phyloP scores from a whole-genome alignment of 2,888 invertebrate species.

The Sminthurides aquaticus region DNA sequence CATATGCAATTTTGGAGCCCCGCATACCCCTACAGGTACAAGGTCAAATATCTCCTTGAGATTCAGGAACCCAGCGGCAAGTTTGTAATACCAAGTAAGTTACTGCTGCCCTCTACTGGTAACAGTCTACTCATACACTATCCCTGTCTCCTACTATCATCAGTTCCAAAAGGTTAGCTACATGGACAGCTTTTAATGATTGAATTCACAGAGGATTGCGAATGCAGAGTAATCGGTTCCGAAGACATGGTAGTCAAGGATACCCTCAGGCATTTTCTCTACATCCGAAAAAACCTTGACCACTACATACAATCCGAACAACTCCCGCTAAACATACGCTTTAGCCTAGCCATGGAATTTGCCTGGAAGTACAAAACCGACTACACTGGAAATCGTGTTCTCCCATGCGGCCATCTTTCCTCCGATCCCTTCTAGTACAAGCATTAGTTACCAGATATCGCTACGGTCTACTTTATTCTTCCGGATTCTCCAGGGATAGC shows the following conservation, averaged over 20 bases:
- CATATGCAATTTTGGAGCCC: background rate
- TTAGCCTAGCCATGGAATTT: background rate
- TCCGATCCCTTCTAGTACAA: background rate
- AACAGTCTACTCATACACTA: no score
- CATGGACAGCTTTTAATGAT: no score
- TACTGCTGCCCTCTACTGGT: no score
- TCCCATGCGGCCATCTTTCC: background rate
- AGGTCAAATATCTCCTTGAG: background rate
- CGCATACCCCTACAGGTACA: background rate
- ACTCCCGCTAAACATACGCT: background rate
- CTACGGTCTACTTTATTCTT: no score
- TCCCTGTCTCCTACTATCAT: no score
- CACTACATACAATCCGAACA: background rate
- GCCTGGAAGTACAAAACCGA: background rate
- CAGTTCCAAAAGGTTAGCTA: no score
- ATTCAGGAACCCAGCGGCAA: background rate
- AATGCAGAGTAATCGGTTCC: background rate
- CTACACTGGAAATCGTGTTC: background rate
- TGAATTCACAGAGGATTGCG: background rate
- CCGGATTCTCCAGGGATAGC: no score
- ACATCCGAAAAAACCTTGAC: background rate
- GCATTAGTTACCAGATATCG: no score
- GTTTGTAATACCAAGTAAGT: background rate
- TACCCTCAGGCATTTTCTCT: background rate
- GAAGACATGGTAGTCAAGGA: background rate